Evolutionary conservation across 2,888 invertebrate species (phyloP).

Genomic region (Venusia cambrica): DNA sequence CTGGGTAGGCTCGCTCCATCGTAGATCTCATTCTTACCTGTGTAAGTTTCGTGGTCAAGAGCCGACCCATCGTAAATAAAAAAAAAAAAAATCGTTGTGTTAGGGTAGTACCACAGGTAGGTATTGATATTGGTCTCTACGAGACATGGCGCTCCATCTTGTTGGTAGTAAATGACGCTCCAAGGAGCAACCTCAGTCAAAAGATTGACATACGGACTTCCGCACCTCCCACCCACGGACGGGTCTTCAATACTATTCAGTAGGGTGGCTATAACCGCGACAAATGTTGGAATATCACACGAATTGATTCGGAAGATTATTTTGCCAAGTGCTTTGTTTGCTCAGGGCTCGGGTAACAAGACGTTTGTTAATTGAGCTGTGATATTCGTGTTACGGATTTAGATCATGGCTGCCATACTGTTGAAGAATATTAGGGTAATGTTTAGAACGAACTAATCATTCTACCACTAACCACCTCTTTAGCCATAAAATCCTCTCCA

Average conservation of each 20-base stretch:
- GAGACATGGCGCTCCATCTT: no score
- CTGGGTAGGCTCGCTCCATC: no score
- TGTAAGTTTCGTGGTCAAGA: no score
- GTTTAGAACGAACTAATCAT: no score
- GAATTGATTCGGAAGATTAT: constrained; percentile 21
- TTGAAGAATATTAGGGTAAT: background rate
- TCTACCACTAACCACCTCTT: no score
- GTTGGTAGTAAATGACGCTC: constrained; percentile 3
- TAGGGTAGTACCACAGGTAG: no score
- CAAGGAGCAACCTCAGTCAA: constrained; percentile 20
- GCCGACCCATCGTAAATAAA: no score
- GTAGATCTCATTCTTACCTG: no score
- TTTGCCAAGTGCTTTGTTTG: constrained; percentile 19
- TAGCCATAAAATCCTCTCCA: no score
- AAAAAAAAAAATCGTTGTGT: no score
- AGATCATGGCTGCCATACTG: constrained; percentile 2
- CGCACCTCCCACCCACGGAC: constrained; percentile 27
- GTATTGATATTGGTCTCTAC: no score
- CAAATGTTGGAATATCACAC: constrained; percentile 20
- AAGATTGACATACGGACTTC: constrained; percentile 52
- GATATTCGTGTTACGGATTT: constrained; percentile 15
- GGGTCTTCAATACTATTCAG: constrained; percentile 29
- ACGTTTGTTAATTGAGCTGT: constrained; percentile 20
- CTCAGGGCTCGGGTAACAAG: constrained; percentile 21
- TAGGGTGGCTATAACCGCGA: constrained; percentile 35